Percentiles rank a stretch among this genome's conserved stretches.
Evolutionary conservation across 2,797 vertebrate species (phyloP).

Genomic region (Hemibagrus guttatus): DNA sequence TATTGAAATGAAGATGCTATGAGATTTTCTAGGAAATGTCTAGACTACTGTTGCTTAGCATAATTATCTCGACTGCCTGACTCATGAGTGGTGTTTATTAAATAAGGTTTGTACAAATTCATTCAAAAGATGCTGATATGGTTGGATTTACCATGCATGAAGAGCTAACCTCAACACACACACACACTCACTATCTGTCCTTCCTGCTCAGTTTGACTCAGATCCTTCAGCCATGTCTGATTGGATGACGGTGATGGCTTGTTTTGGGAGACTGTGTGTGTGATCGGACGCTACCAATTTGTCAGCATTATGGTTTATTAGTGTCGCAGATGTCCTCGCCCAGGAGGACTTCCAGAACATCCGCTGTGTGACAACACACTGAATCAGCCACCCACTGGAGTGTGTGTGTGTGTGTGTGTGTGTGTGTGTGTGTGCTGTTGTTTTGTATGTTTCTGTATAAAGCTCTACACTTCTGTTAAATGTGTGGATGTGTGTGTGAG

Average conservation of each 20-base stretch:
- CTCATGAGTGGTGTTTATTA: not conserved
- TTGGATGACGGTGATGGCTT: slow-evolving; percentile 68
- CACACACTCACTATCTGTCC: slow-evolving; percentile 66
- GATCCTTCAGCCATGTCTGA: slow-evolving; percentile 68
- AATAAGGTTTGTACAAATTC: not conserved
- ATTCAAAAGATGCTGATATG: too few species aligned
- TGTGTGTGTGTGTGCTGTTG: not conserved
- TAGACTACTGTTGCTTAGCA: not conserved
- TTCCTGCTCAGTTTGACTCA: slow-evolving; percentile 51
- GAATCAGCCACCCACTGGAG: slow-evolving; percentile 49
- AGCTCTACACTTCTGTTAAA: not conserved
- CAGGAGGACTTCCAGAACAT: slow-evolving; percentile 65
- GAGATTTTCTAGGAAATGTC: not conserved
- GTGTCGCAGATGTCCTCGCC: slow-evolving; percentile 77
- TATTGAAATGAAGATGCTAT: not conserved
- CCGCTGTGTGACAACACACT: slow-evolving; percentile 48
- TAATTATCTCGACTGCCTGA: not conserved
- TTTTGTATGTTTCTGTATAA: slow-evolving; percentile 1
- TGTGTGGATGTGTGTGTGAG: not conserved
- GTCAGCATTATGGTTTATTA: slow-evolving; percentile 81
- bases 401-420: slow-evolving; percentile 19
- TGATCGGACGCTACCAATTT: slow-evolving; percentile 75
- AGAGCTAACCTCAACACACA: not conserved
- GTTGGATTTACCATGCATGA: not conserved
- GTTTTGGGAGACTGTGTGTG: slow-evolving; percentile 53